Evolutionary conservation across 1,140 invertebrate genomes (phyloP), one percentile per base, ranked within the genome.

Genomic region (Adoxophyes honmai): DNA sequence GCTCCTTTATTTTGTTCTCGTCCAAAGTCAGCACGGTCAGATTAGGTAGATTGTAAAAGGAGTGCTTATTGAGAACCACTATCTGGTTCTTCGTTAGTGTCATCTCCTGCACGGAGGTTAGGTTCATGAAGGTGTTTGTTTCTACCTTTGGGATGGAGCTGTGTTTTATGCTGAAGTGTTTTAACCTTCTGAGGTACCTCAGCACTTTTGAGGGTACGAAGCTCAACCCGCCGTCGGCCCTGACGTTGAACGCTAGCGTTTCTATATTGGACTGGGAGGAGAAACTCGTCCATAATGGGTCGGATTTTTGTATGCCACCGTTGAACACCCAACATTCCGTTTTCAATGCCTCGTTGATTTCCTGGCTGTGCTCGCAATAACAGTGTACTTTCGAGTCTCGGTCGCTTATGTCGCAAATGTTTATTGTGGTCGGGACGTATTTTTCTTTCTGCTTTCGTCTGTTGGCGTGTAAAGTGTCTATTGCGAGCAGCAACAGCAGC

Each of bases 211-310:
- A 93, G 1, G 94, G 94, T 16, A 95, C 91, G 63, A 93, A 94
- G 14, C 89, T 91, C 28, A 95, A 81, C 1, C 90, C 91, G 4
- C 92, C 93, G 59, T 92, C 91, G 10, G 90, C 90, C 64, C 93
- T 90, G 0, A 95, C 91, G 62, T 93, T 92, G 68, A 96, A 92
- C 33, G 91, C 92, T 36, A 96, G 78, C 52, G 92, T 92, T 66
- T 91, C 89, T 55, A 95, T 78, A 35, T 92, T 90, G 15, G 90
- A 91, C 77, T 95, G 94, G 1, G 93, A 93, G 36, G 87, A 89
- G 78, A 96, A 95, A 58, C 92, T 90, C n/a, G 86, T 83, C 94
- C 94, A 96, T 33, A 93, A 88, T 1, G 91, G 89, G 71, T 94
- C 92, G 52, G 92, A 90, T 55, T 85, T 89, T 7, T 91, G 87